Percentiles rank a stretch among this genome's conserved stretches.
These are phyloP conservation scores for Rhynchonycteris naso DNA, from an alignment of 2,797 vertebrate genomes.

Conservation along the genomic window DNA sequence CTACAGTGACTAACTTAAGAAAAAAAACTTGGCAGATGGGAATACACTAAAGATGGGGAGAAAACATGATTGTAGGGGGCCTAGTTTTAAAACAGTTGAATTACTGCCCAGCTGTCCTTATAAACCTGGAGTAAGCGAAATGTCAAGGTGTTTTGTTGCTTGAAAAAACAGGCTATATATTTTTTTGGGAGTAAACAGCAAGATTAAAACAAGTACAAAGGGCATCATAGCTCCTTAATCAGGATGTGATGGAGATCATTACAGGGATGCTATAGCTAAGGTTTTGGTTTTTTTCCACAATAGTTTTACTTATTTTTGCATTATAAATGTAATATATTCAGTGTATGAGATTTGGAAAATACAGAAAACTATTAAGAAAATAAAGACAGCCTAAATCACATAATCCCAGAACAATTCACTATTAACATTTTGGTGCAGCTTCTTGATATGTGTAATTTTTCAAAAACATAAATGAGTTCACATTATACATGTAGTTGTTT, in stretches of 20 bases:
- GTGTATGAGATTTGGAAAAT: neutral
- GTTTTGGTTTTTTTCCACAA: neutral
- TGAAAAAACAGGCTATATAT: neutral
- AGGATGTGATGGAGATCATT: neutral
- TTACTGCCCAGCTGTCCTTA: neutral
- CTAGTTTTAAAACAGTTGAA: neutral
- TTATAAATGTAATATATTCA: constrained; percentile 28
- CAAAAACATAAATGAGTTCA: neutral
- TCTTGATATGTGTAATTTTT: neutral
- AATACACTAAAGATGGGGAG: neutral
- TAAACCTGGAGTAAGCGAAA: neutral
- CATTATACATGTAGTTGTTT: neutral
- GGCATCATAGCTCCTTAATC: neutral
- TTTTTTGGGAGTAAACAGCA: neutral
- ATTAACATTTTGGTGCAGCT: neutral
- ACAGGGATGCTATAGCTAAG: neutral
- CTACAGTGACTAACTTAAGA: neutral
- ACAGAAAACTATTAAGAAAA: constrained; percentile 30
- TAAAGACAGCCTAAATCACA: neutral
- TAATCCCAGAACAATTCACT: neutral
- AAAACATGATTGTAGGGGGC: neutral
- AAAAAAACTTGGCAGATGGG: neutral
- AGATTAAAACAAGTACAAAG: neutral
- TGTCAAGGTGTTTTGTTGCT: neutral
- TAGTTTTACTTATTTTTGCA: constrained; percentile 32